These are phyloP conservation scores for Dryadula phaetusa DNA, from an alignment of 2,888 invertebrate genomes.

Conservation along the genomic window DNA sequence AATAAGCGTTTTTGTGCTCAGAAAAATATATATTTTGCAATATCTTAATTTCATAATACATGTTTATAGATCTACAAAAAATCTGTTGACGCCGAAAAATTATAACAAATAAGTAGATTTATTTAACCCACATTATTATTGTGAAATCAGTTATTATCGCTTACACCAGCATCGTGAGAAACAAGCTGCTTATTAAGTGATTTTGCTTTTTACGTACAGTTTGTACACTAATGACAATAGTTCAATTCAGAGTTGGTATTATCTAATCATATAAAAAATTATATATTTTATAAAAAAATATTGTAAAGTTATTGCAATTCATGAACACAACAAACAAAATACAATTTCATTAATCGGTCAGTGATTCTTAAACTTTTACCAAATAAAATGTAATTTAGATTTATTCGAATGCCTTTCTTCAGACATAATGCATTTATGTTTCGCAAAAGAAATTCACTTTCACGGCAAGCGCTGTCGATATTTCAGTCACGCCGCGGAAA, in stretches of 20 bases:
- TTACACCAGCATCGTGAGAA: constrained; percentile 41
- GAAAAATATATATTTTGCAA: constrained; percentile 28
- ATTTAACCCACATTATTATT: constrained; percentile 63
- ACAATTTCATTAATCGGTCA: constrained; percentile 19
- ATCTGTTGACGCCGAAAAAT: constrained; percentile 48
- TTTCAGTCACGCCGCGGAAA: constrained; percentile 57
- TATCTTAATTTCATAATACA: constrained; percentile 29
- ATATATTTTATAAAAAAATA: not conserved
- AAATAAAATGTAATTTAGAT: constrained; percentile 26
- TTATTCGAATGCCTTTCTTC: constrained; percentile 24
- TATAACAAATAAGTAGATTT: constrained; percentile 50
- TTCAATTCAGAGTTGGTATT: not conserved
- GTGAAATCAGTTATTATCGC: constrained; percentile 51
- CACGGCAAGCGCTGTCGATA: constrained; percentile 51
- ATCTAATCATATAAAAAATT: not conserved
- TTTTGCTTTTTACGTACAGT: constrained; percentile 20
- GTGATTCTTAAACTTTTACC: constrained; percentile 29
- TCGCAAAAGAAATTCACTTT: constrained; percentile 58
- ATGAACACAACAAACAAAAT: not conserved
- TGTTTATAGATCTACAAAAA: constrained; percentile 32
- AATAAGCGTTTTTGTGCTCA: not conserved
- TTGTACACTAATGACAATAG: not conserved
- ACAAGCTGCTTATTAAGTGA: constrained; percentile 22
- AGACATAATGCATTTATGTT: constrained; percentile 30
- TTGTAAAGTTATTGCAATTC: not conserved